Conservation (phyloP, 2,113 vertebrate genomes). For the Ginglymostoma cirratum region DNA sequence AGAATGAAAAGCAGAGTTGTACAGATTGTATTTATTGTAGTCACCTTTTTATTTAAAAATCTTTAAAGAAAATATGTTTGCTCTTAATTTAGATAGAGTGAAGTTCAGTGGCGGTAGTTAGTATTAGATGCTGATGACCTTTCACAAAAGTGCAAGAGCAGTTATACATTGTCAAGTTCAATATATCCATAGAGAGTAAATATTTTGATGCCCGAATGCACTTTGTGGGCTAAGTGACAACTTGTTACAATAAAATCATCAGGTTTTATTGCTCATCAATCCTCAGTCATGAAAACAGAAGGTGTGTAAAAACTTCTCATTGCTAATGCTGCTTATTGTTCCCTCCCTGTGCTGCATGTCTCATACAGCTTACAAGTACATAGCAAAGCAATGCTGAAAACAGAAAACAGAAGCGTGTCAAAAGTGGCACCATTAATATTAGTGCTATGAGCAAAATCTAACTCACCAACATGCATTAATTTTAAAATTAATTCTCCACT, state of each 20-base stretch:
- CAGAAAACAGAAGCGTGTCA: not conserved
- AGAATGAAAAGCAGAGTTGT: not conserved
- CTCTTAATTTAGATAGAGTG: constrained; percentile 5
- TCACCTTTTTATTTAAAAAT: not conserved
- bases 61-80: not conserved
- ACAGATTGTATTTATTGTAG: not conserved
- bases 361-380: not conserved
- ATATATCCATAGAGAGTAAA: not conserved
- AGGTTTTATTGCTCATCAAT: not conserved
- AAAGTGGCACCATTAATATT: not conserved
- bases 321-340: not conserved
- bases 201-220: not conserved
- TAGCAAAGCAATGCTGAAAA: not conserved
- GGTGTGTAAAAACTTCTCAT: not conserved
- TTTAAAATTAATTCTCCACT: not conserved
- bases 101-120: no score
- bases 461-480: not conserved
- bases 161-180: not conserved
- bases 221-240: not conserved
- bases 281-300: not conserved
- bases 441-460: not conserved
- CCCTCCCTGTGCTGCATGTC: not conserved
- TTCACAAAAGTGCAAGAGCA: not conserved
- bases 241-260: not conserved
- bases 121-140: not conserved